Evolutionary conservation across 1,140 invertebrate species (phyloP), one percentile per base, ranked within the genome.

Genomic region (Diploscapter pachys): DNA sequence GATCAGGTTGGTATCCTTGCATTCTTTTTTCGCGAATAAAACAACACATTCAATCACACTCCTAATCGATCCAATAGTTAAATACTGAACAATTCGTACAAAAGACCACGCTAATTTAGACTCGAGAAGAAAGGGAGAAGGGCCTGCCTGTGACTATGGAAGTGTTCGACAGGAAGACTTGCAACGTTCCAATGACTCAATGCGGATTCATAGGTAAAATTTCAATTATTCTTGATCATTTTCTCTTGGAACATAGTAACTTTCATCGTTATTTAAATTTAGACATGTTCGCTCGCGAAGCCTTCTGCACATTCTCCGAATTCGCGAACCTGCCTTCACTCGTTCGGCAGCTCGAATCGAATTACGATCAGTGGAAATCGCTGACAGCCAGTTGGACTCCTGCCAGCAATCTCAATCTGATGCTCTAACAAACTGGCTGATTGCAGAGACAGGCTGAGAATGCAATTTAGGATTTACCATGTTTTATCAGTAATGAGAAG

Each of bases 221-320:
- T 31, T 31, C 31, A 31, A 31, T 31, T 31, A 31, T 31, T 31
- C 31, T 65, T 65, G 9, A 9, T 65, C 63, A 48, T 48, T 65
- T 64, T 50, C 63, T 31, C 9, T 11, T 11, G 13, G 6, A 9
- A 54, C 6, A 64, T 6, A 69, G 48, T 68, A 61, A 62, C 56
- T 11, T 31, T 3, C 57, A 69, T 51, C 48, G 82, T 54, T 75
- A 80, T 71, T 75, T 70, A 6, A 81, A 81, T 72, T 65, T 81
- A 63, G 85, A 85, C 67, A 83, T 85, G 84, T 85, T 85, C 76
- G 84, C 81, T 6, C 80, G 83, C 51, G 84, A 85, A 65, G 76
- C 83, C 4, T 85, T 85, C 56, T 75, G 79, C 31, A 64, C 66
- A 5, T 85, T 85, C 80, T 82, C 81, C 63, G 84, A 85, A 68